A percentile compares a stretch with the other conserved stretches of the same genome.
These are phyloP conservation scores for Tetragnatha montana DNA, from an alignment of 2,888 invertebrate genomes.

Conservation along the genomic window DNA sequence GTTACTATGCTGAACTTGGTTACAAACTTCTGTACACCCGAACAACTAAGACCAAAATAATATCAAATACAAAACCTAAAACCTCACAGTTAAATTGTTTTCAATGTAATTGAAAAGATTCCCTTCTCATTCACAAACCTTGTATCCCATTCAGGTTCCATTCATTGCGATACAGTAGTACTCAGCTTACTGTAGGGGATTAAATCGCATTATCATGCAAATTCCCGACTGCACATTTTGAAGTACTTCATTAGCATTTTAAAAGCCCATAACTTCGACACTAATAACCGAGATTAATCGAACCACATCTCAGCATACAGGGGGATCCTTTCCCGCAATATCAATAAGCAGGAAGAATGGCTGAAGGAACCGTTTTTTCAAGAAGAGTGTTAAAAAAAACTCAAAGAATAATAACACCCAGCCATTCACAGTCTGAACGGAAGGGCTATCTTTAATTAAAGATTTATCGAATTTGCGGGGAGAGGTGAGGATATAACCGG, in stretches of 20 bases:
- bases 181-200: too few relatives aligned
- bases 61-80: too few relatives aligned
- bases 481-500: background rate
- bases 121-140: too few relatives aligned
- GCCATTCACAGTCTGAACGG: background rate
- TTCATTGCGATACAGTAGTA: too few relatives aligned
- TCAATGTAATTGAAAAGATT: too few relatives aligned
- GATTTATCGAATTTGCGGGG: slow-evolving; percentile 29
- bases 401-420: slow-evolving; percentile 14
- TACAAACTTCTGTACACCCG: too few relatives aligned
- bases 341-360: background rate
- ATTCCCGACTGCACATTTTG: too few relatives aligned
- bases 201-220: too few relatives aligned
- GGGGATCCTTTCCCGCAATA: background rate
- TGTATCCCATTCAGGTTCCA: too few relatives aligned
- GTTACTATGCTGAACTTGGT: too few relatives aligned
- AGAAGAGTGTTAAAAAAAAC: background rate
- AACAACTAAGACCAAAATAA: too few relatives aligned
- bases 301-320: background rate
- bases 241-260: background rate
- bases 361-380: background rate
- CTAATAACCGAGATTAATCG: background rate
- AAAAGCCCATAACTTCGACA: background rate
- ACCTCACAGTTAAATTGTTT: too few relatives aligned
- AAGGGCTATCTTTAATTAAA: slow-evolving; percentile 23